phyloP scores from a whole-genome alignment of 2,888 invertebrate species.

The Ophion ventricosus region DNA sequence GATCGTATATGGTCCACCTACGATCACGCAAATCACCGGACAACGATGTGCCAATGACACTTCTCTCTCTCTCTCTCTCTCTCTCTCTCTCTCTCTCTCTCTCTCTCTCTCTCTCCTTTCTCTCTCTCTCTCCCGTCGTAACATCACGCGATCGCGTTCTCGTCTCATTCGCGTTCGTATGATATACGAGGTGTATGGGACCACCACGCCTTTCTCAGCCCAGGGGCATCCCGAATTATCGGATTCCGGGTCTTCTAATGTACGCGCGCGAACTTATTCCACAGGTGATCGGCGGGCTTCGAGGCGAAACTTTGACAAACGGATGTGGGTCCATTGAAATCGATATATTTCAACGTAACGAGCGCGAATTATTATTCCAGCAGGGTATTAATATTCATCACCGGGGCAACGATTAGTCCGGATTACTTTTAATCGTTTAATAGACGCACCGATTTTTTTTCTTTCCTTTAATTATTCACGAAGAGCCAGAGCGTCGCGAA shows the following conservation, averaged over 20 bases:
- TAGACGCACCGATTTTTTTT: background rate
- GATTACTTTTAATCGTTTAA: constrained; percentile 22
- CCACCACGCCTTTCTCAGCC: constrained; percentile 81
- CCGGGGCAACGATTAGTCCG: background rate
- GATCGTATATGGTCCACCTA: constrained; percentile 59
- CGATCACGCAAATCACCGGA: constrained; percentile 64
- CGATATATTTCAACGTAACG: background rate
- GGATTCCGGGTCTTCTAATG: constrained; percentile 69
- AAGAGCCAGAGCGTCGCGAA: background rate
- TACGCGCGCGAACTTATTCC: background rate
- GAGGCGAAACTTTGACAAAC: constrained; percentile 23
- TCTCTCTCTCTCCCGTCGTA: constrained; percentile 44
- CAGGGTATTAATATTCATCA: constrained; percentile 39
- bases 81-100: constrained; percentile 28
- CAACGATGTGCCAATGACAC: constrained; percentile 63
- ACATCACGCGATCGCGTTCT: constrained; percentile 49
- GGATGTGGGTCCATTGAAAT: constrained; percentile 13
- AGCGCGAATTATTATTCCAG: background rate
- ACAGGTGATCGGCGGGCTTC: constrained; percentile 13
- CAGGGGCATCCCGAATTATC: constrained; percentile 78
- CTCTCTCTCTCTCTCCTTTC: too few relatives aligned
- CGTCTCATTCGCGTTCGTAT: constrained; percentile 39
- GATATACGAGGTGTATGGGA: constrained; percentile 32
- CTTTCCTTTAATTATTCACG: background rate
- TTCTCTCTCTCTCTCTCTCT: background rate